phyloP scores from a whole-genome alignment of 2,888 invertebrate genomes.

The Clepsis dumicolana region DNA sequence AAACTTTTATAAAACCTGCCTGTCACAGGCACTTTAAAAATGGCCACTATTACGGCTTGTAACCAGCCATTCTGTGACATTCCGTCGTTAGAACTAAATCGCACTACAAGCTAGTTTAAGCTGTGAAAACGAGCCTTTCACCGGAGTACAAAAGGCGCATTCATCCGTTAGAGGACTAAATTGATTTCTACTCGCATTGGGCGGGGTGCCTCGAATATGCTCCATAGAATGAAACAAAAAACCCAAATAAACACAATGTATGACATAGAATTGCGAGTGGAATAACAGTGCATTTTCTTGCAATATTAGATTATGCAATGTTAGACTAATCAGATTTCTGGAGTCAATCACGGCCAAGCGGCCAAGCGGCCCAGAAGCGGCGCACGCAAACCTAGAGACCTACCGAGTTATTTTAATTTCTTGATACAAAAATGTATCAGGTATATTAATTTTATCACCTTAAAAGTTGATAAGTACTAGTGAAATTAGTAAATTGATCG shows the following conservation, averaged over 20 bases:
- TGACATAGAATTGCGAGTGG: slow-evolving; percentile 12
- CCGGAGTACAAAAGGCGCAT: slow-evolving; percentile 76
- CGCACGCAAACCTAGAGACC: too few species aligned
- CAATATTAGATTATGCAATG: not conserved
- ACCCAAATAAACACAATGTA: slow-evolving; percentile 40
- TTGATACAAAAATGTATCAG: too few species aligned
- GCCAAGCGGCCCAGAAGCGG: too few species aligned
- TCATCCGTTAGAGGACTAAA: slow-evolving; percentile 76
- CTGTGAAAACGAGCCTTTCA: slow-evolving; percentile 82
- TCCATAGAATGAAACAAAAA: slow-evolving; percentile 45
- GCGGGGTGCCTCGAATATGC: slow-evolving; percentile 48
- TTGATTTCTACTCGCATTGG: slow-evolving; percentile 78
- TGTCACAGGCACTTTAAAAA: not conserved
- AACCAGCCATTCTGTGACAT: slow-evolving; percentile 19
- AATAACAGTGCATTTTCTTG: not conserved
- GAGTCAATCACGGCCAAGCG: too few species aligned
- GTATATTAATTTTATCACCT: too few species aligned
- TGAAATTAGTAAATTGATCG: too few species aligned
- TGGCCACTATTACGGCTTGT: not conserved
- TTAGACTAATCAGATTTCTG: too few species aligned
- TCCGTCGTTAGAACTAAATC: slow-evolving; percentile 65
- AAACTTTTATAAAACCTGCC: not conserved
- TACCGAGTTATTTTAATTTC: too few species aligned
- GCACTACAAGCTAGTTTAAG: slow-evolving; percentile 49
- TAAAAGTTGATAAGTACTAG: too few species aligned